Evolutionary conservation across 2,797 vertebrate species (phyloP), one percentile per base, ranked within the genome.

Genomic region (Pangasius sanitwongsei): DNA sequence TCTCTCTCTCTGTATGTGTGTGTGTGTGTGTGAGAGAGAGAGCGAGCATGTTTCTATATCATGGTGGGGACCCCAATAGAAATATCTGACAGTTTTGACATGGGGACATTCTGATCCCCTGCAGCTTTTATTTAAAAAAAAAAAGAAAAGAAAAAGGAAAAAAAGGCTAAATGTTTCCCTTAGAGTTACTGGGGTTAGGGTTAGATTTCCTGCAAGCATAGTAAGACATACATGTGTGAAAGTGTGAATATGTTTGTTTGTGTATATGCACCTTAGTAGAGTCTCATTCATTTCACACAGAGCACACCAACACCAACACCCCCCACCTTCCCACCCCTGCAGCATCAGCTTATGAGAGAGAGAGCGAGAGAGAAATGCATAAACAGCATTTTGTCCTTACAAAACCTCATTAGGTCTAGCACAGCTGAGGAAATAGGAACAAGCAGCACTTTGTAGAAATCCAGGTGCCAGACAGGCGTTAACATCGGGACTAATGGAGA

Each of bases 361-460:
- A 41, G 82, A 50, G 83, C 81, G 75, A 67, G 65, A 67, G 59
- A 25, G 28, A 80, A 20, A 53, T 83, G 48, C 63, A 80, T 70
- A 84, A 85, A 84, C 81, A 70, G 63, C 81, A 84, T 82, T 84
- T 85, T 72, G 87, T 87, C 72, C 82, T 87, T 89, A 61, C 57
- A 83, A 89, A 90, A 92, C 92, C 93, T 96, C 94, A 94, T 96
- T 95, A 94, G 91, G 91, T 89, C 86, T 74, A 83, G 53, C 75
- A 88, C 5, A 90, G 93, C 93, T 83, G 89, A 90, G 93, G 93
- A 92, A 89, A 89, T 61, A 87, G 91, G 93, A 95, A 94, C 92
- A 93, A 94, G 93, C 92, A 91, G 92, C 92, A 93, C 92, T 95
- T 93, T 93, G 93, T 92, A 90, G 91, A 70, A 92, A 90, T 89